Evolutionary conservation across 2,113 vertebrate species (phyloP).

Genomic region (Oryctolagus cuniculus): DNA sequence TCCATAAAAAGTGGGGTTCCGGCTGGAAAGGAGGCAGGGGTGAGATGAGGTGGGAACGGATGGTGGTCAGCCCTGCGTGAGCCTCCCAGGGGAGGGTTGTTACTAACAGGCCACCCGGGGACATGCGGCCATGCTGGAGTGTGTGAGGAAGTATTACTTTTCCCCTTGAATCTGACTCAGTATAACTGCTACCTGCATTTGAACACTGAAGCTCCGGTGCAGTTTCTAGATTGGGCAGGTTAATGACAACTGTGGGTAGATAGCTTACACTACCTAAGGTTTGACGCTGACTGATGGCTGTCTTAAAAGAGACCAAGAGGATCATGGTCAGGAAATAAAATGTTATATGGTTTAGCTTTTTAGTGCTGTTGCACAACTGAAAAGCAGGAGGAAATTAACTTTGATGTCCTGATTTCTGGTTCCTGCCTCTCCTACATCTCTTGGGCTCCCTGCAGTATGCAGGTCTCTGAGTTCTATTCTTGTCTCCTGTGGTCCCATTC

Average conservation of each 20-base stretch:
- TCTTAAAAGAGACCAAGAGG: conserved; percentile 16
- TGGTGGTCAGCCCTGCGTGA: background rate
- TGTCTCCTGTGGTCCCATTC: background rate
- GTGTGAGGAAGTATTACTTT: background rate
- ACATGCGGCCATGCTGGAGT: background rate
- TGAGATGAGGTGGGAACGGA: no score
- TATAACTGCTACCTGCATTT: background rate
- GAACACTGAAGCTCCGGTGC: background rate
- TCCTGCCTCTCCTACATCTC: background rate
- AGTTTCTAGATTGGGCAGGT: background rate
- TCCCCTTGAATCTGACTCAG: background rate
- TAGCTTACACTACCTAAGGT: background rate
- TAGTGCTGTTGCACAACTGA: background rate
- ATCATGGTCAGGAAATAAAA: background rate
- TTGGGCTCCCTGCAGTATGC: background rate
- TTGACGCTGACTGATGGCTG: background rate
- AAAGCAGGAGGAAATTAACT: background rate
- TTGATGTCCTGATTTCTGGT: background rate
- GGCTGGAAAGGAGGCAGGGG: background rate
- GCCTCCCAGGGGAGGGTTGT: background rate
- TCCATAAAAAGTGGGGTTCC: fast-evolving
- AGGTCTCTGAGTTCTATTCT: background rate
- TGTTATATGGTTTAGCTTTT: background rate
- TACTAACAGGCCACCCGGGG: no score
- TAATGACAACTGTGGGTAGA: background rate